Base-by-base conservation (phyloP, 2,888 invertebrate species). In the Dasypogon diadema region DNA sequence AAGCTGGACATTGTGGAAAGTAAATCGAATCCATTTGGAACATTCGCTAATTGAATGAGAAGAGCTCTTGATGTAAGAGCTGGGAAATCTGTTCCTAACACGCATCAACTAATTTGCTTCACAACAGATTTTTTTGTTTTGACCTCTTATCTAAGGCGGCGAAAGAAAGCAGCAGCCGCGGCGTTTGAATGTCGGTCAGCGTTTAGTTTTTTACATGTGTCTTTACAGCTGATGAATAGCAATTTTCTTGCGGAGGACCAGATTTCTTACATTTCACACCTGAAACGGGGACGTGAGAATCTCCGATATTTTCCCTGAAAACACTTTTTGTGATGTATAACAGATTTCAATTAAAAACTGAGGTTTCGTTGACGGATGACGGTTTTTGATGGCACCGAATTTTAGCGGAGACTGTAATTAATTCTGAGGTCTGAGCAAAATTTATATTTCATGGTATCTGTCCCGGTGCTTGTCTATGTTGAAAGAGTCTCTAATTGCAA, bases 11-110 rank as follows among this genome's bases (percentile, higher is more conserved):
- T 26, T 42, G 56, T 73, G 55, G 73, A 73, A 73, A 73, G 73
- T 73, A 73, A 73, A 73, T 56, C 73, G 73, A 73, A 73, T 73
- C 73, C 73, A 73, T 73, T 73, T 73, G 56, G 42, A 37, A 56
- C 73, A 73, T 73, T 73, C 56, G 73, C 73, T 56, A 73, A 73
- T 73, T 73, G 73, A 73, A 55, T 73, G 56, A 54, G 70, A 54
- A 70, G 34, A 48, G 26, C 70, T 54, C 70, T 24, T 54, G 54
- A 34, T 51, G 51, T 26, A 54, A 54, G n/a, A 1, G 42, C 73
- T 73, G 73, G 14, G 42, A 73, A 73, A 56, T 37, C 42, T 37
- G 24, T 24, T 56, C 22, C 55, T 55, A 12, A 22, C 14, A 73
- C 37, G 42, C 55, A 73, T 14, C 37, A 42, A 54, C 73, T 24